A percentile compares a stretch with the other conserved stretches of the same genome.
Evolutionary conservation across 2,888 invertebrate species (phyloP).

Genomic region (Julus scanicus): DNA sequence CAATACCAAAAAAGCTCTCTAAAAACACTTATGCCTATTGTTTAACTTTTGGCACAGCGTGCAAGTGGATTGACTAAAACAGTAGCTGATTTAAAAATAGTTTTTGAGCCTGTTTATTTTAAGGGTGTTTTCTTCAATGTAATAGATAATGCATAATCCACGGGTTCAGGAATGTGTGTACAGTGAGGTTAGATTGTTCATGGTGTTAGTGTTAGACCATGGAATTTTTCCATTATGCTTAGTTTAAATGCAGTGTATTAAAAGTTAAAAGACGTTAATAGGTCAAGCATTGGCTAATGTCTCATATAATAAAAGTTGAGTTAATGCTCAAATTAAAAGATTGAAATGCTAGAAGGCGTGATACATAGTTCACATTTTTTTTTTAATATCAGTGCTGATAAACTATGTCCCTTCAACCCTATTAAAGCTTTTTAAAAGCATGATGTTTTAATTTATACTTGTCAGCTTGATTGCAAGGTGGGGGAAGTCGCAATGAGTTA

Average conservation of each 20-base stretch:
- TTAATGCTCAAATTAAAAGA: background rate
- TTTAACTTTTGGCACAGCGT: background rate
- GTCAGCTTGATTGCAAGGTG: background rate
- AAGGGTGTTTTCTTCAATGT: slow-evolving; percentile 4
- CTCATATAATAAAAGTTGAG: background rate
- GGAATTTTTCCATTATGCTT: background rate
- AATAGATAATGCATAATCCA: background rate
- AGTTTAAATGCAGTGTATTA: background rate
- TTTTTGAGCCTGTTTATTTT: background rate
- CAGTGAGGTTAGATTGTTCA: background rate
- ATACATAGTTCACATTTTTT: background rate
- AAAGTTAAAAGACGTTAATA: background rate
- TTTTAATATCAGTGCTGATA: background rate
- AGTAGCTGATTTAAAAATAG: slow-evolving; percentile 7
- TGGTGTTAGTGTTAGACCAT: background rate
- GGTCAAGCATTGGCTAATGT: background rate
- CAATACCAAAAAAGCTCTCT: background rate
- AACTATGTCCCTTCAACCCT: background rate
- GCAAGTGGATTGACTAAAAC: background rate
- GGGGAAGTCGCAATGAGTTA: background rate
- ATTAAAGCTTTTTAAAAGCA: background rate
- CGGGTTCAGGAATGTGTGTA: background rate
- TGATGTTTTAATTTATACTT: background rate
- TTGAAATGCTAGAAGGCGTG: background rate
- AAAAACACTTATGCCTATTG: background rate